Conservation (phyloP, 2,797 vertebrate genomes). For the Hemibagrus guttatus region DNA sequence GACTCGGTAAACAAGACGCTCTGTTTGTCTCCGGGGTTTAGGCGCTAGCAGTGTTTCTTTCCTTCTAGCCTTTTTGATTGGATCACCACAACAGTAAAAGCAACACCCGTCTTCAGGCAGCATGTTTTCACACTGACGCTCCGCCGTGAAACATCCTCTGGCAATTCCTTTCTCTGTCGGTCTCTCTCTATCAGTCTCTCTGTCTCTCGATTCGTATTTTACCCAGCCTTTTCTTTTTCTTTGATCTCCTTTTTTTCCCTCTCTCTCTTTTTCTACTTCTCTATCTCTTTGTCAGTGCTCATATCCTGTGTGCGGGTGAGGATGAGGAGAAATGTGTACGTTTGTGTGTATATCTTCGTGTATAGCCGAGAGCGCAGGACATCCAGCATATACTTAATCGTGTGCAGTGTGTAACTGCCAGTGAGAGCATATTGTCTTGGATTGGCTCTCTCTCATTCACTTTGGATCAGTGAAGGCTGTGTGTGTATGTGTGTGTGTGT, state of each 20-base stretch:
- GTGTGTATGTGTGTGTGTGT: slow-evolving; percentile 44
- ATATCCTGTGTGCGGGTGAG: neutral
- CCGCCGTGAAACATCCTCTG: slow-evolving; percentile 1
- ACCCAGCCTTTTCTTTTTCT: neutral
- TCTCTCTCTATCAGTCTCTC: slow-evolving; percentile 17
- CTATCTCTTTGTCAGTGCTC: slow-evolving; percentile 63
- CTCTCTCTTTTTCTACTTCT: slow-evolving; percentile 62
- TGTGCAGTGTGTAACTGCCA: slow-evolving; percentile 65
- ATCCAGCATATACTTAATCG: slow-evolving; percentile 44
- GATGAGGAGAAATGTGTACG: slow-evolving; percentile 8
- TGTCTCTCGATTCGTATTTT: slow-evolving; percentile 13
- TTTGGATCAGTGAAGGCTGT: slow-evolving; percentile 46
- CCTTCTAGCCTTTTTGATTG: neutral
- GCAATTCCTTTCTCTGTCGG: slow-evolving; percentile 37
- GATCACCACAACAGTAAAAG: neutral
- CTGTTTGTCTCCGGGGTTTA: slow-evolving; percentile 14
- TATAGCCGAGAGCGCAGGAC: slow-evolving; percentile 51
- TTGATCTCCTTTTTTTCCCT: slow-evolving; percentile 27
- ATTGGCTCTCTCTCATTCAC: slow-evolving; percentile 65
- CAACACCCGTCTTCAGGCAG: neutral
- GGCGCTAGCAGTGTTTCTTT: neutral
- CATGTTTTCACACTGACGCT: neutral
- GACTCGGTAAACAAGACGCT: slow-evolving; percentile 14
- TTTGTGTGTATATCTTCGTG: slow-evolving; percentile 16
- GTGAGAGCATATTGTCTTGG: slow-evolving; percentile 70